phyloP scores from a whole-genome alignment of 1,140 invertebrate genomes.

The Camponotus pennsylvanicus region DNA sequence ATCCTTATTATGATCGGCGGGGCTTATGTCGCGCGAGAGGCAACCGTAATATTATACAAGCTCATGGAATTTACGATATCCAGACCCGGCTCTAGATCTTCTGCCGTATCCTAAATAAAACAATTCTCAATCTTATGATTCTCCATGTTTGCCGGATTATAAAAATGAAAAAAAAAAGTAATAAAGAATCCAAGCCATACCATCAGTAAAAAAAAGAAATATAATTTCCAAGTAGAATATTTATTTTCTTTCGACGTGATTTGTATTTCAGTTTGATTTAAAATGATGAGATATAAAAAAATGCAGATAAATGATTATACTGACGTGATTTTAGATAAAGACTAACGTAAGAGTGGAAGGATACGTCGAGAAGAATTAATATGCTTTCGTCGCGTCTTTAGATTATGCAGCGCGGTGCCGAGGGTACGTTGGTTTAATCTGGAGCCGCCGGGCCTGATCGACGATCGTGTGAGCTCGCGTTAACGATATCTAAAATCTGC shows the following conservation, averaged over 20 bases:
- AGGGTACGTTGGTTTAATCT: conserved; percentile 4
- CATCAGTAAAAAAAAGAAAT: background rate
- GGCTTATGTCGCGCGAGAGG: conserved; percentile 22
- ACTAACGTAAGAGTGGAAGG: background rate
- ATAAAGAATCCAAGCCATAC: background rate
- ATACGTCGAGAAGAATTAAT: too few relatives aligned
- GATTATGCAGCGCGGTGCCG: background rate
- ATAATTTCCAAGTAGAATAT: background rate
- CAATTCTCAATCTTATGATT: background rate
- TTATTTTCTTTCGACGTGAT: background rate
- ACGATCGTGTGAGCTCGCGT: conserved; percentile 22
- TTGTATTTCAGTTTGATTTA: background rate
- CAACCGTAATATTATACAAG: conserved; percentile 71
- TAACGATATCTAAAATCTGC: conserved; percentile 79
- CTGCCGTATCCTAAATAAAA: background rate
- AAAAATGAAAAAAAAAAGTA: background rate
- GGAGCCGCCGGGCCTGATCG: conserved; percentile 36
- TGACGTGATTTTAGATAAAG: background rate
- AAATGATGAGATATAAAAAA: background rate
- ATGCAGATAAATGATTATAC: background rate
- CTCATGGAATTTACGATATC: background rate
- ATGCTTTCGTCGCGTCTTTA: background rate
- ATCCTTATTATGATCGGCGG: conserved; percentile 81
- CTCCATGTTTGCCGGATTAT: too few relatives aligned
- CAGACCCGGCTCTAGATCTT: background rate